Percentiles rank a stretch among this genome's conserved stretches.
phyloP scores from a whole-genome alignment of 2,113 vertebrate species.

The Podarcis muralis region DNA sequence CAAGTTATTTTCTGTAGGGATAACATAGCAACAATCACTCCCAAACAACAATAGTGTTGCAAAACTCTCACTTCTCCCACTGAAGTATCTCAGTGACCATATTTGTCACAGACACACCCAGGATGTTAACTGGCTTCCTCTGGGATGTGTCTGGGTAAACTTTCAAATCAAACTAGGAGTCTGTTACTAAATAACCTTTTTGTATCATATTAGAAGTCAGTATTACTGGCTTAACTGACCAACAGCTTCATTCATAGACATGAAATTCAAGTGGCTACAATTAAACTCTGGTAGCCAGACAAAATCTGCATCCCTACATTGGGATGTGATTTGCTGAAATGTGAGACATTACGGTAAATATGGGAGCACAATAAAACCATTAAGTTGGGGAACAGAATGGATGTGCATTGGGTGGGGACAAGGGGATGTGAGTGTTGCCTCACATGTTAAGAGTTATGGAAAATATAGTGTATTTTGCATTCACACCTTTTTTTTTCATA shows the following conservation, averaged over 20 bases:
- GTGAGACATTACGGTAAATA: neutral
- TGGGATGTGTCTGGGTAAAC: constrained; percentile 40
- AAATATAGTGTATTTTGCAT: no score
- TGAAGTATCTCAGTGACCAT: constrained; percentile 48
- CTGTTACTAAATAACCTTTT: constrained; percentile 21
- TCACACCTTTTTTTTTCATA: no score
- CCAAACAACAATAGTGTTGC: neutral
- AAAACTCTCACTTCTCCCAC: constrained; percentile 13
- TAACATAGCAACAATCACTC: neutral
- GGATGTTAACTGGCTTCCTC: constrained; percentile 51
- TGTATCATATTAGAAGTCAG: constrained; percentile 26
- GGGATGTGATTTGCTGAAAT: neutral
- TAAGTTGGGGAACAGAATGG: neutral
- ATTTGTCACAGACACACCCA: constrained; percentile 57
- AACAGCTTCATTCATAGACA: constrained; percentile 38
- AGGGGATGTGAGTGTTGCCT: no score
- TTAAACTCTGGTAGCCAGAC: constrained; percentile 11
- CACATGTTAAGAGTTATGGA: no score
- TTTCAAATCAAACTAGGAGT: constrained; percentile 42
- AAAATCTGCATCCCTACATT: neutral
- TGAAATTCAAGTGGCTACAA: constrained; percentile 13
- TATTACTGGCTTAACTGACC: constrained; percentile 20
- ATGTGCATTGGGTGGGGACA: no score
- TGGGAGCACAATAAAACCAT: neutral
- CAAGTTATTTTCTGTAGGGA: neutral